Percentiles rank a stretch among this genome's conserved stretches.
Conservation (phyloP, 2,888 invertebrate species). For the Tanypteryx hageni region DNA sequence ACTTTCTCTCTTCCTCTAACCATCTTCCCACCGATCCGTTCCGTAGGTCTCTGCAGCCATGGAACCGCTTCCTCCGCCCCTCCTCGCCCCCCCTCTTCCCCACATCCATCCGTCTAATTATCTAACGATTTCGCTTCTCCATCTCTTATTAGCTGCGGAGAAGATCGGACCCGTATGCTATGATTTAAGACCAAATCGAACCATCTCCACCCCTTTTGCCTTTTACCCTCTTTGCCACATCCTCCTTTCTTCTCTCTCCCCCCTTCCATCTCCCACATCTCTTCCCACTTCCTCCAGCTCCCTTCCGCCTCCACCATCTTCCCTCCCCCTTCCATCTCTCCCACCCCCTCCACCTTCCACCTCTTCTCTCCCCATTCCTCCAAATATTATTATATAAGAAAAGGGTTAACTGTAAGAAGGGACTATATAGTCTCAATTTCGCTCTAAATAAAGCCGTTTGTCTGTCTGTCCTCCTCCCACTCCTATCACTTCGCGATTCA, state of each 20-base stretch:
- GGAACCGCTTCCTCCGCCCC: neutral
- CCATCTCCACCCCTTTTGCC: neutral
- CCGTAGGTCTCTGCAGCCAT: too few species aligned
- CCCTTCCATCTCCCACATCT: neutral
- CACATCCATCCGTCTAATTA: slow-evolving; percentile 50
- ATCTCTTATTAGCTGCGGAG: slow-evolving; percentile 37
- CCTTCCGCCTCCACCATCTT: neutral
- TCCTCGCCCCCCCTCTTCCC: neutral
- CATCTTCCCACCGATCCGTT: neutral
- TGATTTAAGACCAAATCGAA: slow-evolving; percentile 29
- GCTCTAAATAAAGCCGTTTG: too few species aligned
- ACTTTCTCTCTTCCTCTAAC: neutral
- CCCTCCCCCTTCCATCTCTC: neutral
- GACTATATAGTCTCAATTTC: too few species aligned
- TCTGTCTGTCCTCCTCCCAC: too few species aligned
- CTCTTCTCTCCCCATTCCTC: too few species aligned
- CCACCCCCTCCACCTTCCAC: too few species aligned
- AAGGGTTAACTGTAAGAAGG: too few species aligned
- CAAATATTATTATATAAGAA: too few species aligned
- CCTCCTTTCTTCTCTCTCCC: neutral
- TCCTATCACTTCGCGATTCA: too few species aligned
- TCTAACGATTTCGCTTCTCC: slow-evolving; percentile 51
- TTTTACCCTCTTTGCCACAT: neutral
- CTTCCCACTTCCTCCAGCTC: neutral
- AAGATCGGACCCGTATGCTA: slow-evolving; percentile 19